Base-by-base conservation (phyloP, 2,888 invertebrate genomes). In the Cenopis cana region DNA sequence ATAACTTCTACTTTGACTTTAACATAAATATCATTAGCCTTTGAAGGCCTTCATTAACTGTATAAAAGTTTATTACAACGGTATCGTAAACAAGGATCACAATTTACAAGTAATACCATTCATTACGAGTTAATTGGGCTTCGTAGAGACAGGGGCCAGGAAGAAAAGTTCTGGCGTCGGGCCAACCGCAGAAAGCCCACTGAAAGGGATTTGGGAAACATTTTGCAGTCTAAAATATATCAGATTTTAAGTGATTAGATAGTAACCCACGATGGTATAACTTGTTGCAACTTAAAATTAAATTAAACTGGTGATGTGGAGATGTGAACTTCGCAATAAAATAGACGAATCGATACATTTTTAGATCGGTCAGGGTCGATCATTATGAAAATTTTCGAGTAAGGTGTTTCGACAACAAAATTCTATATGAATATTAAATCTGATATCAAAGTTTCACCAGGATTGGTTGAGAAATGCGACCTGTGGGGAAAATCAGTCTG, bases 81-180 rank as follows among this genome's bases (percentile, higher is more conserved):
- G 50, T 59, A 54, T 50, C 38, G 57, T 65, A 69, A 65, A 69
- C 52, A 69, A 64, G 38, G 52, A 52, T 41, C 57, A 57, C 57
- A 65, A 69, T 65, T 65, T 69, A 52, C 41, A 33, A 54, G 65
- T 69, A 62, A 65, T 52, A 33, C 59, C 41, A 33, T 65, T 65
- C 29, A 69, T 69, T 69, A 59, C 18, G 41, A 41, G 18, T 33
- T 69, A 65, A 69, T 69, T 65, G 59, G 52, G 38, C 29, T 36
- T 36, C 5, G 12, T 18, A 20, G 36, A 20, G 17, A 18, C 12
- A 50, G 8, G 8, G 12, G 8, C 17, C 11, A 5, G 38, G 57
- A 10, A 56, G 49, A 69, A 29, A 54, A 59, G n/a, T 59, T 52
- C 33, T 69, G 69, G 69, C 69, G 14, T 6, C 0, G 12, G n/a